Evolutionary conservation across 1,140 invertebrate species (phyloP).

Genomic region (Bombus huntii): DNA sequence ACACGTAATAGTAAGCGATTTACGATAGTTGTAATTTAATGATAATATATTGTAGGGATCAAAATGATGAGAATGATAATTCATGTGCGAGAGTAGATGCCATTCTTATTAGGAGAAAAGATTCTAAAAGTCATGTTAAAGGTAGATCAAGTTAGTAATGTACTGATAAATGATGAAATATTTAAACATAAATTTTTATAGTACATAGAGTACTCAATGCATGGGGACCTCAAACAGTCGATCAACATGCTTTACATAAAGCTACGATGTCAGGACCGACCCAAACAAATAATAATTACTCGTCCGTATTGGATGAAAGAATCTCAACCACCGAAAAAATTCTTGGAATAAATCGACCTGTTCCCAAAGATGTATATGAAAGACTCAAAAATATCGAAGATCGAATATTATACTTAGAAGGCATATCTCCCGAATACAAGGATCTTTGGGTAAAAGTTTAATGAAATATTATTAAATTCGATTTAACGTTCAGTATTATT

Average conservation of each 20-base stretch:
- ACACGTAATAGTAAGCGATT: neutral
- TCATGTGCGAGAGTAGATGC: constrained; percentile 88
- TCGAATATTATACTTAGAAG: constrained; percentile 86
- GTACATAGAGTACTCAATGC: constrained; percentile 85
- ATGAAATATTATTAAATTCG: neutral
- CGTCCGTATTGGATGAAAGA: constrained; percentile 84
- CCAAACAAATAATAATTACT: constrained; percentile 57
- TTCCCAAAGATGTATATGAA: constrained; percentile 84
- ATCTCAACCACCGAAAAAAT: constrained; percentile 84
- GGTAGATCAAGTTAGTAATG: constrained; percentile 80
- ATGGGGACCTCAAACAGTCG: constrained; percentile 85
- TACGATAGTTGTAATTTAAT: neutral
- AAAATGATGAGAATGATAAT: constrained; percentile 75
- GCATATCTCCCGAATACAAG: constrained; percentile 88
- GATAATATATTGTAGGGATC: constrained; percentile 58
- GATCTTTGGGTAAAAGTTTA: constrained; percentile 84
- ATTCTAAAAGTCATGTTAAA: constrained; percentile 88
- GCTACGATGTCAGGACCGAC: constrained; percentile 2
- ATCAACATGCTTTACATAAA: constrained; percentile 59
- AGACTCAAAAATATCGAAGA: constrained; percentile 87
- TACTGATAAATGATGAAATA: neutral
- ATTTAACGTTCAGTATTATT: neutral
- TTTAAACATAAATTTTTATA: constrained; percentile 68
- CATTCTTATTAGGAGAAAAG: constrained; percentile 85
- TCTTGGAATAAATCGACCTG: constrained; percentile 82